A percentile compares a stretch with the other conserved stretches of the same genome.
Conservation (phyloP, 2,797 vertebrate species). For the Anomalospiza imberbis region DNA sequence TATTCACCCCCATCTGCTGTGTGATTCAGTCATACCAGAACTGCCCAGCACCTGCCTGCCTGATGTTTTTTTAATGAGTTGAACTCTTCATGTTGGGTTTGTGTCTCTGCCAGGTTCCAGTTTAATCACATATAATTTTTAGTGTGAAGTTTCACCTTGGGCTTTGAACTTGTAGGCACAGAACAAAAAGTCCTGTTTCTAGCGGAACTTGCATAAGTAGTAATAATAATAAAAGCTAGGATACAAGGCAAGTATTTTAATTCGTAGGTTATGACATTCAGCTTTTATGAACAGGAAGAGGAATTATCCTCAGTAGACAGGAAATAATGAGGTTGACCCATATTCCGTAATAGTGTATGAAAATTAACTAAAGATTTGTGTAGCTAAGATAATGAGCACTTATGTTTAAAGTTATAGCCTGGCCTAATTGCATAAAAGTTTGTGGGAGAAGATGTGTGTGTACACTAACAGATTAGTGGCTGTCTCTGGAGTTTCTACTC, state of each 20-base stretch:
- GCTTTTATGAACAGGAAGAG: slow-evolving; percentile 39
- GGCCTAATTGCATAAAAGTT: slow-evolving; percentile 11
- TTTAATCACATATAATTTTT: slow-evolving; percentile 52
- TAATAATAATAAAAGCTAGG: slow-evolving; percentile 9
- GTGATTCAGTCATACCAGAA: not conserved
- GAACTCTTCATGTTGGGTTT: slow-evolving; percentile 39
- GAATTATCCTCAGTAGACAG: slow-evolving; percentile 33
- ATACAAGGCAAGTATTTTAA: not conserved
- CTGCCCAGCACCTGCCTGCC: slow-evolving; percentile 18
- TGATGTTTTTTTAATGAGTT: slow-evolving; percentile 49
- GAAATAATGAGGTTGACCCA: slow-evolving; percentile 54
- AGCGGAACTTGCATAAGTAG: not conserved
- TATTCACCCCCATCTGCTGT: not conserved
- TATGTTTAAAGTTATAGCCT: slow-evolving; percentile 31
- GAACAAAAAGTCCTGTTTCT: slow-evolving; percentile 29
- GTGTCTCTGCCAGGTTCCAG: slow-evolving; percentile 28
- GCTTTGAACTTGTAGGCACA: slow-evolving; percentile 3
- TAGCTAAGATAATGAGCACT: slow-evolving; percentile 28
- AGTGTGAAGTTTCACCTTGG: slow-evolving; percentile 32
- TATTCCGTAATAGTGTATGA: not conserved
- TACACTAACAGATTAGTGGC: not conserved
- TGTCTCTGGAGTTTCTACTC: not conserved
- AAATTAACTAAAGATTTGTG: slow-evolving; percentile 47
- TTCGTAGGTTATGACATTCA: slow-evolving; percentile 23
- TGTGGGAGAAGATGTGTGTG: not conserved